Evolutionary conservation across 1,140 invertebrate species (phyloP).

Genomic region (Liolophura sinensis): DNA sequence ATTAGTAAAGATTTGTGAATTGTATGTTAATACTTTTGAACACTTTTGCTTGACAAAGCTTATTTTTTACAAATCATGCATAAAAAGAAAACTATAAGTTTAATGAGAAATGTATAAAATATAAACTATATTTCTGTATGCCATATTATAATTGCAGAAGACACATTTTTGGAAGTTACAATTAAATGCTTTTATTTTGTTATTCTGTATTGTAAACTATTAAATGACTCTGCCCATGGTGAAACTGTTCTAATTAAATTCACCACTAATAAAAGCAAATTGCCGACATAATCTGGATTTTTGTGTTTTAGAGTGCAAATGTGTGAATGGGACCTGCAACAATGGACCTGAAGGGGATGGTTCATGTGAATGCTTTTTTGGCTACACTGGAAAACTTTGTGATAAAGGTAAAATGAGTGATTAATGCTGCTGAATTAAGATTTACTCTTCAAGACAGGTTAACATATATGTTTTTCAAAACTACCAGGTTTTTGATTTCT

Average conservation of each 20-base stretch:
- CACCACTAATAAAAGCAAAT: neutral
- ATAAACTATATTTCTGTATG: neutral
- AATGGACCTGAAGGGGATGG: constrained; percentile 27
- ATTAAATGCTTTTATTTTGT: too few relatives aligned
- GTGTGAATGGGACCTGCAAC: constrained; percentile 31
- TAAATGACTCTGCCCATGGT: neutral
- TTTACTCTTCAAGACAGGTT: neutral
- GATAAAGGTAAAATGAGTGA: constrained; percentile 24
- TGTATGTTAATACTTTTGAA: too few relatives aligned
- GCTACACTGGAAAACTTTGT: constrained; percentile 32
- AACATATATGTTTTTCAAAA: too few relatives aligned
- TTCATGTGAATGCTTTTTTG: constrained; percentile 30
- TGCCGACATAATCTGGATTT: neutral
- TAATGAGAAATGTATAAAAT: neutral
- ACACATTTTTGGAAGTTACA: neutral
- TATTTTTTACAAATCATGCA: too few relatives aligned
- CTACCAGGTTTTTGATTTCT: too few relatives aligned
- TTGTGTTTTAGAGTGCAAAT: constrained; percentile 25
- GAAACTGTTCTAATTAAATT: neutral
- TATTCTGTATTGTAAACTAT: neutral
- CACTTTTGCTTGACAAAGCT: too few relatives aligned
- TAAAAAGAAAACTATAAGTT: too few relatives aligned
- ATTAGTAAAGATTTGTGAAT: too few relatives aligned
- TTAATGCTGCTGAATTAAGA: too few relatives aligned
- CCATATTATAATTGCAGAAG: neutral